Conservation (phyloP, 2,113 vertebrate genomes). For the Toxotes chatareus region DNA sequence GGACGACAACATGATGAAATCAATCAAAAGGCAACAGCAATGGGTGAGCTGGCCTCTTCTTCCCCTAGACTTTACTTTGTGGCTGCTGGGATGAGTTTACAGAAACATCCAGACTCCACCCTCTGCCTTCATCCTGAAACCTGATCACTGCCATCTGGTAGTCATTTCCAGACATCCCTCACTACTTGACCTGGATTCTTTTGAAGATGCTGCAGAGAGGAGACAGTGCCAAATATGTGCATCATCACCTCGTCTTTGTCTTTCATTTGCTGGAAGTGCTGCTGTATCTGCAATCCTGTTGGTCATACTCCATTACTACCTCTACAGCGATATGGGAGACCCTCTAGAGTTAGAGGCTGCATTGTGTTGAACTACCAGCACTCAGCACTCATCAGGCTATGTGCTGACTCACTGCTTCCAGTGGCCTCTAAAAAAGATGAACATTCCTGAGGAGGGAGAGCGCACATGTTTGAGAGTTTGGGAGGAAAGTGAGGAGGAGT, state of each 20-base stretch:
- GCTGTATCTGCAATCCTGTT: neutral
- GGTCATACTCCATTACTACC: conserved; percentile 10
- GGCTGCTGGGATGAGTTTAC: conserved; percentile 72
- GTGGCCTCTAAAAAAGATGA: conserved; percentile 66
- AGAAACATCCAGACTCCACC: conserved; percentile 67
- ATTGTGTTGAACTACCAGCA: conserved; percentile 12
- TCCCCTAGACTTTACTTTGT: conserved; percentile 68
- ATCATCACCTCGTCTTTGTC: conserved; percentile 48
- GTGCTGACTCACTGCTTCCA: conserved; percentile 81
- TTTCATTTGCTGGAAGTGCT: conserved; percentile 17
- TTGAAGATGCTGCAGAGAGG: conserved; percentile 66
- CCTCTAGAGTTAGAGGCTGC: neutral
- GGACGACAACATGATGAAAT: neutral
- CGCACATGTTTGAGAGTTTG: conserved; percentile 47
- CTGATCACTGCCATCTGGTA: conserved; percentile 81
- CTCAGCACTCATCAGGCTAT: conserved; percentile 31
- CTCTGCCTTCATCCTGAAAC: conserved; percentile 68
- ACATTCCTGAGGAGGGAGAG: conserved; percentile 72
- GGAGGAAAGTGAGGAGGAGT: conserved; percentile 57
- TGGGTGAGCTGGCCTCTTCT: conserved; percentile 33
- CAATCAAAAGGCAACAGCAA: conserved; percentile 21
- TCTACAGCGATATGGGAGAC: neutral
- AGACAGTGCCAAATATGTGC: conserved; percentile 55
- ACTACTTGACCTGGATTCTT: conserved; percentile 79
- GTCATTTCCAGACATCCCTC: conserved; percentile 75